phyloP scores from a whole-genome alignment of 2,888 invertebrate genomes.

The Oligia latruncula region DNA sequence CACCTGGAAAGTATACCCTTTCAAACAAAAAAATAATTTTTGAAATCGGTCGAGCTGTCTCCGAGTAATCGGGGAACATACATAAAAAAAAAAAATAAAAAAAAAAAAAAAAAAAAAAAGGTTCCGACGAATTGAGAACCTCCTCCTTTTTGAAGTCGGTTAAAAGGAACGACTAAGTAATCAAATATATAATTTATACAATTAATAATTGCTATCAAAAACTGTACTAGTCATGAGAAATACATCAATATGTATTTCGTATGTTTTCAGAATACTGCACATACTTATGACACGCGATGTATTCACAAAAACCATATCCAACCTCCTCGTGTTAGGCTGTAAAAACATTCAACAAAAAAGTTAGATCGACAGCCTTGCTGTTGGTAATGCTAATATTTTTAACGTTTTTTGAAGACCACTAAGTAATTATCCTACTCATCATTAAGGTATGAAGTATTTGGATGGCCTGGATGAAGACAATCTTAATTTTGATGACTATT shows the following conservation, averaged over 20 bases:
- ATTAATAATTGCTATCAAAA: constrained; percentile 11
- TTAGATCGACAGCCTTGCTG: not conserved
- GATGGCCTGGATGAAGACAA: not conserved
- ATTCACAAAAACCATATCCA: constrained; percentile 26
- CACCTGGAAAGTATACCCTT: too few species aligned
- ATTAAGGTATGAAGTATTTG: not conserved
- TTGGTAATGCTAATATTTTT: constrained; percentile 18
- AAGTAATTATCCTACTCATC: not conserved
- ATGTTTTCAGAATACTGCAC: constrained; percentile 11
- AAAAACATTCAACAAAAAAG: constrained; percentile 46
- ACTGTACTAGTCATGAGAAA: not conserved
- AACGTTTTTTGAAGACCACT: not conserved
- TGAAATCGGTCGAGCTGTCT: too few species aligned
- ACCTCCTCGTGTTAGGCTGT: not conserved
- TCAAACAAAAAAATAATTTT: too few species aligned
- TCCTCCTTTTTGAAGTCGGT: too few species aligned
- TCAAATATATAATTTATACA: constrained; percentile 36
- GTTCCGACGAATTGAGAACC: too few species aligned
- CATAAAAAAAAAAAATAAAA: too few species aligned
- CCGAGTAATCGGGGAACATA: too few species aligned
- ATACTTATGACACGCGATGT: constrained; percentile 39
- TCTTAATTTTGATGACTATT: too few species aligned
- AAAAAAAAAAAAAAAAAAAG: too few species aligned
- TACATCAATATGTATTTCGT: constrained; percentile 44
- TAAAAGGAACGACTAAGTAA: not conserved